Percentiles rank a stretch among this genome's conserved stretches.
Conservation (phyloP, 2,113 vertebrate species). For the Perca flavescens region DNA sequence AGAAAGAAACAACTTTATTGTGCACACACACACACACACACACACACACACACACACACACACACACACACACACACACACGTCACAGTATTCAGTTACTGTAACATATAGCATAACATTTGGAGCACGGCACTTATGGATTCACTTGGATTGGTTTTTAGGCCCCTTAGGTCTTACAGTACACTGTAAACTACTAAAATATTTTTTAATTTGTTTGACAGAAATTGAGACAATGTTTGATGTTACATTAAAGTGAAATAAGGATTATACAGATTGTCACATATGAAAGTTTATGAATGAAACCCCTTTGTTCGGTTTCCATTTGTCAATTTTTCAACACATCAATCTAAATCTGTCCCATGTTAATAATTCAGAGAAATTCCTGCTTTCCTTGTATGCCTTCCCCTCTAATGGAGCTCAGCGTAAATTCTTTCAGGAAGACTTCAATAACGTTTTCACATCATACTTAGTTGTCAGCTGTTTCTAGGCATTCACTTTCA, state of each 20-base stretch:
- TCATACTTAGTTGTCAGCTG: too few species aligned
- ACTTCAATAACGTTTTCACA: too few species aligned
- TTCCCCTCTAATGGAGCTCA: neutral
- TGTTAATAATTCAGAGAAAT: slow-evolving; percentile 35
- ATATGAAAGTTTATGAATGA: neutral
- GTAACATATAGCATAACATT: neutral
- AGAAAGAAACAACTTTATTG: neutral
- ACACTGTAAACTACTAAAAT: neutral
- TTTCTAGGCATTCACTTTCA: too few species aligned
- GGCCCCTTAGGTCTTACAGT: too few species aligned
- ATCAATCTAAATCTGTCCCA: too few species aligned
- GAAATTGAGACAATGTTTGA: neutral
- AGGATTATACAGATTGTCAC: neutral
- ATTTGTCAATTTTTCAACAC: neutral
- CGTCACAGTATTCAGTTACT: too few species aligned
- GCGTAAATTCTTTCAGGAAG: too few species aligned
- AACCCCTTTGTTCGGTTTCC: neutral
- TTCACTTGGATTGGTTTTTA: neutral
- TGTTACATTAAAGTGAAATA: neutral
- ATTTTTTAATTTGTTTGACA: neutral
- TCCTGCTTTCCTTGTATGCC: slow-evolving; percentile 28
- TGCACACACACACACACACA: neutral
- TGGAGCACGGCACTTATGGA: too few species aligned
- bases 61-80: too few species aligned
- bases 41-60: too few species aligned